phyloP scores from a whole-genome alignment of 2,888 invertebrate genomes.

The Panopea generosa region DNA sequence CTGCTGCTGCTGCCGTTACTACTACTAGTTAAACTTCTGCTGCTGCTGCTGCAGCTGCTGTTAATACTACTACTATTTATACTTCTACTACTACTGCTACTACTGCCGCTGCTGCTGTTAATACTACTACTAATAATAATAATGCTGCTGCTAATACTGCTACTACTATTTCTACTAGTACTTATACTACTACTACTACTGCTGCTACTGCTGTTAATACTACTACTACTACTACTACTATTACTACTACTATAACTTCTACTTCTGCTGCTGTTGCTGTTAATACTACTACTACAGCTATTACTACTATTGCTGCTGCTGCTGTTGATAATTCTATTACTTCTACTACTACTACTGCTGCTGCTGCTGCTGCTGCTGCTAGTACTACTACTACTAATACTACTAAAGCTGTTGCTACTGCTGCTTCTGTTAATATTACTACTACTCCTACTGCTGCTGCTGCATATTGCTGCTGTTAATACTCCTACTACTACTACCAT shows the following conservation, averaged over 20 bases:
- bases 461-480: conserved; percentile 6
- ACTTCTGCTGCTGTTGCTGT: conserved; percentile 15
- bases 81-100: conserved; percentile 5
- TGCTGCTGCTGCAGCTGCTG: background rate
- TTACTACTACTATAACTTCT: conserved; percentile 15
- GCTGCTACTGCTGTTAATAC: conserved; percentile 4
- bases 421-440: conserved; percentile 10
- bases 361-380: conserved; percentile 9
- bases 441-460: conserved; percentile 11
- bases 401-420: background rate
- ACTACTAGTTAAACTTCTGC: background rate
- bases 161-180: background rate
- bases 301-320: conserved; percentile 5
- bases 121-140: too few relatives aligned
- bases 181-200: conserved; percentile 12
- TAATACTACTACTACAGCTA: conserved; percentile 17
- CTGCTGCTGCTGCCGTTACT: background rate
- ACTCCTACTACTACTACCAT: conserved; percentile 7
- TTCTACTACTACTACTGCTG: conserved; percentile 23
- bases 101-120: background rate
- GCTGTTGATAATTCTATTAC: background rate
- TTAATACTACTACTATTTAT: conserved; percentile 6
- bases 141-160: too few relatives aligned
- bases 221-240: conserved; percentile 9
- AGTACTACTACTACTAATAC: conserved; percentile 13